These are phyloP conservation scores for Synanthedon tipuliformis DNA, from an alignment of 2,888 invertebrate species.

Conservation along the genomic window DNA sequence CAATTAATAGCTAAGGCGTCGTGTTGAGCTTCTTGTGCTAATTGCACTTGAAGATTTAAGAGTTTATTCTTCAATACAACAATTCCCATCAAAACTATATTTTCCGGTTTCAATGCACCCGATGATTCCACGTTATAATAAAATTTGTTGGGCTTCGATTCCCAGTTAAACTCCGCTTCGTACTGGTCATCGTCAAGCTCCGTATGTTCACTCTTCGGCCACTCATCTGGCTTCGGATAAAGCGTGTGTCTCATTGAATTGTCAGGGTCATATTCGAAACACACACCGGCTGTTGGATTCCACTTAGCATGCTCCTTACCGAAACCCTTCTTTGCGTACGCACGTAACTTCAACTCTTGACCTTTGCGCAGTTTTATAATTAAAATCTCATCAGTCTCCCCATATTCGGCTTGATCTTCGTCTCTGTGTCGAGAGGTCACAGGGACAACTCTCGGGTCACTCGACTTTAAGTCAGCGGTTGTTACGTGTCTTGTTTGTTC, in stretches of 20 bases:
- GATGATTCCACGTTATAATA: constrained; percentile 97
- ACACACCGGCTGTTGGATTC: constrained; percentile 99
- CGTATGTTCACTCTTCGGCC: constrained; percentile 98
- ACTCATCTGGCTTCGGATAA: constrained; percentile 96
- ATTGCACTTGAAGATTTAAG: constrained; percentile 92
- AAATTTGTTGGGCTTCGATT: constrained; percentile 96
- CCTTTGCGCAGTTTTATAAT: constrained; percentile 82
- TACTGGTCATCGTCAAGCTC: constrained; percentile 92
- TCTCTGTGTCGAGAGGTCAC: constrained; percentile 93
- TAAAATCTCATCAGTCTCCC: constrained; percentile 89
- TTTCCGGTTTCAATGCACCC: constrained; percentile 95
- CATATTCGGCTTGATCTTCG: constrained; percentile 93
- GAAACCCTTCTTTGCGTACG: constrained; percentile 96
- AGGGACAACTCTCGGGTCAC: constrained; percentile 91
- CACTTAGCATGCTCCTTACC: constrained; percentile 99
- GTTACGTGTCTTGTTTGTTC: constrained; percentile 96
- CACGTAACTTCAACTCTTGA: constrained; percentile 93
- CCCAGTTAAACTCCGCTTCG: constrained; percentile 94
- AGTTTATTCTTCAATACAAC: constrained; percentile 94
- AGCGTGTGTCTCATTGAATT: constrained; percentile 96
- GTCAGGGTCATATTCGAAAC: constrained; percentile 99
- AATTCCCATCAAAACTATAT: constrained; percentile 95
- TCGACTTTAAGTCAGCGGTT: constrained; percentile 94
- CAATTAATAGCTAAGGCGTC: constrained; percentile 82
- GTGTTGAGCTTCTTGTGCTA: constrained; percentile 87